Evolutionary conservation across 2,797 vertebrate species (phyloP).

Genomic region (Falco rusticolus): DNA sequence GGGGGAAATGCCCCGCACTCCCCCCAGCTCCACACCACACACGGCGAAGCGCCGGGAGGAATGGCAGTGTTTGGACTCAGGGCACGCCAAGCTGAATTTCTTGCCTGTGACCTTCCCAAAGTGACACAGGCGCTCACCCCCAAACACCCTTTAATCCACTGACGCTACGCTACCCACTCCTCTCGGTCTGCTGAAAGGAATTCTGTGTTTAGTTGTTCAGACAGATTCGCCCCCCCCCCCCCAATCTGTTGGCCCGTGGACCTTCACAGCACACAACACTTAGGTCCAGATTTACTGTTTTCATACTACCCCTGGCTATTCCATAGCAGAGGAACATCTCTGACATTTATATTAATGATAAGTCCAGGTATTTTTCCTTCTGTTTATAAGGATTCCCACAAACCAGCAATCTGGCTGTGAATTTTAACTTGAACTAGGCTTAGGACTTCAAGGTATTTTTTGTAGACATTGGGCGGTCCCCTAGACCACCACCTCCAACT

Average conservation of each 20-base stretch:
- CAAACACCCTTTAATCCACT: background rate
- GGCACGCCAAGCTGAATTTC: background rate
- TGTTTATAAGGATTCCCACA: background rate
- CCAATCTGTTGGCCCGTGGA: background rate
- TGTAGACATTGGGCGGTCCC: background rate
- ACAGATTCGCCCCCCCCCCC: background rate
- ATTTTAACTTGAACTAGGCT: background rate
- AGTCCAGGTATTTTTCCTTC: background rate
- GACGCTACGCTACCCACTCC: background rate
- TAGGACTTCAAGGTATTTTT: background rate
- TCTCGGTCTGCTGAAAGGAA: background rate
- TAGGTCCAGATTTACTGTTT: background rate
- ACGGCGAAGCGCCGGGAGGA: background rate
- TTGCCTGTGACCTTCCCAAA: background rate
- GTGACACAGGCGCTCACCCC: background rate
- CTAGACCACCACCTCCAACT: background rate
- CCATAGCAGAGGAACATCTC: background rate
- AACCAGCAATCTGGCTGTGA: background rate
- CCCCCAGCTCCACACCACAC: background rate
- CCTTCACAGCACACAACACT: accelerated
- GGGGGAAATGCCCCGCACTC: background rate
- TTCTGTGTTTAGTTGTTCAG: accelerated
- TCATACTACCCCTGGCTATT: background rate
- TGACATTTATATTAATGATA: background rate
- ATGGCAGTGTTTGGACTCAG: accelerated